A percentile compares a stretch with the other conserved stretches of the same genome.
Conservation (phyloP, 1,140 invertebrate genomes). For the Drosophila dunni region DNA sequence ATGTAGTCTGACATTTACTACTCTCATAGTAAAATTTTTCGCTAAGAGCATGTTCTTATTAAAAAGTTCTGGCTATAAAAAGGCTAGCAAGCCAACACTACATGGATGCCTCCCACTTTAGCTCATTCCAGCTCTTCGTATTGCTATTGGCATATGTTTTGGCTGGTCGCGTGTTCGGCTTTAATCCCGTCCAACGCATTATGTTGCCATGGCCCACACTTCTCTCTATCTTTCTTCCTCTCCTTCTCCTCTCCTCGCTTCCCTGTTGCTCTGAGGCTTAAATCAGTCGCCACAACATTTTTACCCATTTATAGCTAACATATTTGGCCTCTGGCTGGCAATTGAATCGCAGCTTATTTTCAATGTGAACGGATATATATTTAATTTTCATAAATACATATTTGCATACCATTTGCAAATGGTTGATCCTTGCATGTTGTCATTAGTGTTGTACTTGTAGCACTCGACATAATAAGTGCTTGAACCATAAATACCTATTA, state of each 20-base stretch:
- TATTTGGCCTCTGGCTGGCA: conserved; percentile 22
- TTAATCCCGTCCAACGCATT: conserved; percentile 70
- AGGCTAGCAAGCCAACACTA: no score
- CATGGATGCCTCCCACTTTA: conserved; percentile 23
- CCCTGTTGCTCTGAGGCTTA: conserved; percentile 31
- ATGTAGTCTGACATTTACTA: no score
- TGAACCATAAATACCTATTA: conserved; percentile 10
- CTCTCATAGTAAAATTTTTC: no score
- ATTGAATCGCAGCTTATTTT: conserved; percentile 47
- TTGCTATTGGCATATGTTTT: conserved; percentile 59
- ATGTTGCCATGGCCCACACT: conserved; percentile 48
- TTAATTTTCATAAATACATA: conserved; percentile 30
- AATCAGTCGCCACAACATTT: conserved; percentile 26
- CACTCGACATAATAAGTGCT: conserved; percentile 9
- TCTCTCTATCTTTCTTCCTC: neutral
- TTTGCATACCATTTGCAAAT: conserved; percentile 22
- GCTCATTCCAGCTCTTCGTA: neutral
- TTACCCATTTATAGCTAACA: conserved; percentile 49
- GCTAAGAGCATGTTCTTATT: no score
- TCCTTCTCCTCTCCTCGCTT: neutral
- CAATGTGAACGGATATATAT: conserved; percentile 23
- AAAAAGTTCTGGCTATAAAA: no score
- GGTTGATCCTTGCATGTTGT: conserved; percentile 16
- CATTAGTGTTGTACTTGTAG: conserved; percentile 7
- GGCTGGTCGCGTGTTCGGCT: conserved; percentile 46